phyloP scores from a whole-genome alignment of 64 coral and sea anemone genomes.

The Actinia tenebrosa region DNA sequence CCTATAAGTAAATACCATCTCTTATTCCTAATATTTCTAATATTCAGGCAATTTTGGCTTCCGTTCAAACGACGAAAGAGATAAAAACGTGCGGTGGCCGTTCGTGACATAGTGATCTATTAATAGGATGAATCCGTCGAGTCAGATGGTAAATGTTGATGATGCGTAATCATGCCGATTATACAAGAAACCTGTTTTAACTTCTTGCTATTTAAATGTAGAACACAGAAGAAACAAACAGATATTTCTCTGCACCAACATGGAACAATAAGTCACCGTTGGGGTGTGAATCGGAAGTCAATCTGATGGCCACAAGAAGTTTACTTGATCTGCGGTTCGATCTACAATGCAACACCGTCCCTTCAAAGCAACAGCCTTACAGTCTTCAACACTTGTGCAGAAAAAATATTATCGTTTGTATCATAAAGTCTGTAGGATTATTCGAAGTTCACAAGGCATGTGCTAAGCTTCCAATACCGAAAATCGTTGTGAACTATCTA shows the following conservation, averaged over 20 bases:
- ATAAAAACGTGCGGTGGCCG: not conserved
- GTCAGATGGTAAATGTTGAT: not conserved
- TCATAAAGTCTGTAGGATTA: conserved; percentile 7
- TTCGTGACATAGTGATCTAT: conserved; percentile 4
- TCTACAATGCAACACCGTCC: not conserved
- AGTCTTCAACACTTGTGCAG: conserved; percentile 12
- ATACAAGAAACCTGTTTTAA: conserved; percentile 10
- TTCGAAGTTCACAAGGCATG: not conserved
- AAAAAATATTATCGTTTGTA: not conserved
- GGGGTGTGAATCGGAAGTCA: not conserved
- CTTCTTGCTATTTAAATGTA: not conserved
- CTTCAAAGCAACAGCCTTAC: not conserved
- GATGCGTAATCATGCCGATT: not conserved
- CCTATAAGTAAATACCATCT: not conserved
- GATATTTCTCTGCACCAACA: not conserved
- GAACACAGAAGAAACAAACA: not conserved
- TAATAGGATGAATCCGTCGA: not conserved
- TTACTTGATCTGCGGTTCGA: not conserved
- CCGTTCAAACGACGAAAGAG: not conserved
- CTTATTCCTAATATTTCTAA: not conserved
- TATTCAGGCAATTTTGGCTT: not conserved
- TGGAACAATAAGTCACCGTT: not conserved
- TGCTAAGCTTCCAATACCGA: conserved; percentile 4
- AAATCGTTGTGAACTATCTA: not conserved
- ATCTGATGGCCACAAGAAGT: not conserved